Evolutionary conservation across 2,888 invertebrate genomes (phyloP), one percentile per base, ranked within the genome.

Genomic region (Ptilodon capucinus): DNA sequence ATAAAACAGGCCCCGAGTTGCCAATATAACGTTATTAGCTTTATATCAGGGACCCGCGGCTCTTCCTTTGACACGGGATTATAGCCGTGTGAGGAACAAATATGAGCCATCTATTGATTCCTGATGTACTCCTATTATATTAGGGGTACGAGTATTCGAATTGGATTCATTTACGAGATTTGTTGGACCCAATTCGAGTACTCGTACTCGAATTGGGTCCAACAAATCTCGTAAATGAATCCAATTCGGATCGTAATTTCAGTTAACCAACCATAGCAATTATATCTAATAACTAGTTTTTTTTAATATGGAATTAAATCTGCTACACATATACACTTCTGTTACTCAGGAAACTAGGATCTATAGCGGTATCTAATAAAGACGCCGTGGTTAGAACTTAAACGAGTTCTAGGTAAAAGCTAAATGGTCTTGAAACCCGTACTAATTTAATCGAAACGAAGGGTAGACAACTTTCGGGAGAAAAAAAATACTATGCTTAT

Each of bases 31-130:
- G 54, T 67, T 67, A 67, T 66, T 65, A 65, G 64, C 61, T 69
- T 74, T 69, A 63, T 68, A 69, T 62, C 57, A 60, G 63, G 59
- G 64, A 58, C 60, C 66, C 54, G 50, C 51, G 48, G 47, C 59
- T 64, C 49, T 54, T 57, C 54, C 71, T 74, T 75, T 75, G 73
- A 76, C 66, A 59, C 51, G 51, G 56, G 60, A 71, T 74, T 74
- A 73, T 62, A 64, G 57, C 61, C 65, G 55, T 62, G 61, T 52
- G 54, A 63, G 62, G 64, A 59, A 48, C 47, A 64, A 60, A 64
- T 66, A 72, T 64, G 63, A 69, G 62, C 54, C 48, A 51, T 59
- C 55, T 74, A 78, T 77, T 73, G 73, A 77, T 71, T 75, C 57
- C 54, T 50, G 64, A 70, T 55, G 21, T 62, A 42, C 62, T 61